Evolutionary conservation across 2,113 vertebrate genomes (phyloP), one percentile per base, ranked within the genome.

Genomic region (Oryzias woworae): DNA sequence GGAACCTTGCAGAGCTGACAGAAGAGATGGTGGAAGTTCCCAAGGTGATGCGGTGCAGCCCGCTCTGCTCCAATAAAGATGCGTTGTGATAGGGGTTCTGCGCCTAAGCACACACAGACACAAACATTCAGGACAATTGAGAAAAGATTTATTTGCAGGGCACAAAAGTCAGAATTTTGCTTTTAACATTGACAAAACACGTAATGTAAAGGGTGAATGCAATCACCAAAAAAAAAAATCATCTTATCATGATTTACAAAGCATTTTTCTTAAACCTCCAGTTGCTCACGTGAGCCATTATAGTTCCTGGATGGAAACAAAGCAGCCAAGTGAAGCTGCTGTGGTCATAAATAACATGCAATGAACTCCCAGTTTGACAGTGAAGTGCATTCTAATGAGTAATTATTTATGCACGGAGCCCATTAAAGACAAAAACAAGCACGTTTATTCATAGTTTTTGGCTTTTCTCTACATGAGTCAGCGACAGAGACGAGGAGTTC

Each of bases 21-120:
- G 97, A 99, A 1, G 97, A 99, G 81, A 99, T 88, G 0, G 97
- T 99, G 78, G 97, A 99, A 50, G 95, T 95, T 2, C 97, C 97
- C 59, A 99, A 90, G 10, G 97, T 99, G 91, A 99, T 98, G 56
- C 96, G 95, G 81, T 99, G 98, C 43, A 98, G 93, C 44, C 96
- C 97, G 0, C 97, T 98, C 92, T 99, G 97, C 84, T 99, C 97
- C 72, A 98, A 92, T 62, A 98, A 91, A 0, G 97, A 96, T 0
- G 97, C 93, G 53, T 97, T 96, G 81, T 98, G 98, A 82, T 97
- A 98, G 17, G 94, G 91, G 0, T 80, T 96, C 23, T 96, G 95
- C 53, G 92, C 94, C 97, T 99, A 80, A 7, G 50, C 0, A 1
- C 26, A 57, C 43, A 66, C 5, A 58, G 4, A 59, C 17, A 1